Evolutionary conservation across 2,113 vertebrate genomes (phyloP), one percentile per base, ranked within the genome.

Genomic region (Hiodon tergisus): DNA sequence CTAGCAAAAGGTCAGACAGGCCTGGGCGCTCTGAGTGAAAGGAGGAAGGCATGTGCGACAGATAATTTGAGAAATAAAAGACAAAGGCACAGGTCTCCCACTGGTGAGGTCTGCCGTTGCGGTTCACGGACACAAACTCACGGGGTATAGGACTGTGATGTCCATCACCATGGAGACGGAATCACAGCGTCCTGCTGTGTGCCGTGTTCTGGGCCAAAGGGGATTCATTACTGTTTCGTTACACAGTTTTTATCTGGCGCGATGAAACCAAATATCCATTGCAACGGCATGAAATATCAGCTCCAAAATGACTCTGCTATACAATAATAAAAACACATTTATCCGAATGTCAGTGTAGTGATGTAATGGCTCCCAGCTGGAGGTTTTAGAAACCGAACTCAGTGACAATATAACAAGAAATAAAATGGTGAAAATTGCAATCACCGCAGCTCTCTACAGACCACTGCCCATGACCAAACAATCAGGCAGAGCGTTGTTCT

Each of bases 161-260:
- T 47, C 60, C 48, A 68, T 75, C 73, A 10, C 54, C 65, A 58
- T 75, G 73, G 65, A 17, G 53, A 75, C 4, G n/a, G 54, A 57
- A 31, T 48, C 9, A 67, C 65, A 16, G 14, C 65, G 13, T 14
- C 63, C 73, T 14, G 17, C 31, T 57, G 17, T 13, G 1, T n/a
- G 51, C 53, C 11, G 3, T 55, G 62, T 14, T 11, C 59, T n/a
- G 10, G 66, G 5, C 61, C 8, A 17, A 73, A 4, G 53, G 5
- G 53, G 54, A 17, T 60, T 58, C 31, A 59, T 46, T 9, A 17
- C 46, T 50, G 6, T 31, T 58, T 14, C 10, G 17, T 31, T 14
- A 55, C 9, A 4, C 55, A 10, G 17, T 7, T 47, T 60, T 31
- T 31, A 31, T 31, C 31, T 31, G 31, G 31, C 31, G 31, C 31